Evolutionary conservation across 2,797 vertebrate species (phyloP).

Genomic region (Ispidina lecontei): DNA sequence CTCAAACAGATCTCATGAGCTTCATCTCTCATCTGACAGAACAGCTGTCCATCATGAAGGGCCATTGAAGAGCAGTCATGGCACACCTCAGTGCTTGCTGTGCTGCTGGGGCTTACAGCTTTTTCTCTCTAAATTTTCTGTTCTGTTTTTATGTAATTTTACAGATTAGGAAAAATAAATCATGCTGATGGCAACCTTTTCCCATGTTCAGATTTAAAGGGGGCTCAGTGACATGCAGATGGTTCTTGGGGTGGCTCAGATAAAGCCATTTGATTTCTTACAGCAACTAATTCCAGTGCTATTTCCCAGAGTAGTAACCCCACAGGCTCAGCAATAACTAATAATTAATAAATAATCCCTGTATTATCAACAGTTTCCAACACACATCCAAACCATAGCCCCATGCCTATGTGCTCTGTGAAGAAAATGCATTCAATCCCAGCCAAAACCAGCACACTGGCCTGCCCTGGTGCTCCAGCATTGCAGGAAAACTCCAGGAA

Average conservation of each 20-base stretch:
- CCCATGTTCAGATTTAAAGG: neutral
- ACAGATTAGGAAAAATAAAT: neutral
- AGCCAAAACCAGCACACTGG: no score
- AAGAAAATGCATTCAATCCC: no score
- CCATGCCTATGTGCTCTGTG: no score
- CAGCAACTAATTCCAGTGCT: neutral
- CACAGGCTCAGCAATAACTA: neutral
- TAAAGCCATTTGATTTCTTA: neutral
- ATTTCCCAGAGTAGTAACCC: neutral
- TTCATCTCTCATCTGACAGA: neutral
- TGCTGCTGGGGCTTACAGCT: neutral
- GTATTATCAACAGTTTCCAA: neutral
- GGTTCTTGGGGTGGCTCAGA: neutral
- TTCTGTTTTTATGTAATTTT: neutral
- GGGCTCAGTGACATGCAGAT: neutral
- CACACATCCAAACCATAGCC: neutral
- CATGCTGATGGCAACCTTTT: neutral
- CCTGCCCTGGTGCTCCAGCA: neutral
- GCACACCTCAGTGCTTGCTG: neutral
- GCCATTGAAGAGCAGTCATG: neutral
- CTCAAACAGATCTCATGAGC: neutral
- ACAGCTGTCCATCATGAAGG: neutral
- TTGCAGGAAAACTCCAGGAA: neutral
- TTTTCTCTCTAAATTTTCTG: neutral
- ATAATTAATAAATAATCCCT: neutral